These are phyloP conservation scores for Oreochromis niloticus DNA, from an alignment of 2,113 vertebrate genomes.

Conservation along the genomic window DNA sequence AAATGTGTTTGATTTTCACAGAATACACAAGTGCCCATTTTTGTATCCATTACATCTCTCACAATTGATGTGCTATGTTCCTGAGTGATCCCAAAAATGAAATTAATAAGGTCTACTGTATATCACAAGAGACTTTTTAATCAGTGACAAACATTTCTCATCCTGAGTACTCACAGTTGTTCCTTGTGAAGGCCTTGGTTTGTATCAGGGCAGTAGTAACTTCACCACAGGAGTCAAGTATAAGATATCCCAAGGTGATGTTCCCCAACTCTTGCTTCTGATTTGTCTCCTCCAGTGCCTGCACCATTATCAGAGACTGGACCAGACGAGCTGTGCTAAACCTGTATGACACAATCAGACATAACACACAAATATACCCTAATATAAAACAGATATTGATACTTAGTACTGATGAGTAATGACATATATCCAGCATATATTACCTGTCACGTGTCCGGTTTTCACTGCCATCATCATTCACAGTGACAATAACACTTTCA, in stretches of 20 bases:
- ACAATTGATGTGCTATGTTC: background rate
- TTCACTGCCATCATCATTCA: background rate
- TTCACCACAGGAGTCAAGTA: constrained; percentile 36
- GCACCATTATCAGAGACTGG: constrained; percentile 27
- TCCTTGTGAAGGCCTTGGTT: background rate
- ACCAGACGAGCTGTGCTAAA: background rate
- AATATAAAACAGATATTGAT: background rate
- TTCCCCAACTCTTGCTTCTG: constrained; percentile 14
- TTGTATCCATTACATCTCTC: background rate
- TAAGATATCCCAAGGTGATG: constrained; percentile 40
- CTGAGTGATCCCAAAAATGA: background rate
- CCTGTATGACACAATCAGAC: background rate
- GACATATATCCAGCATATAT: too few species aligned
- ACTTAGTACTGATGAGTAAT: background rate
- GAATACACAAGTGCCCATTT: background rate
- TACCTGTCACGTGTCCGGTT: background rate
- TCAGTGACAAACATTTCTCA: background rate
- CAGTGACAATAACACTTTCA: background rate
- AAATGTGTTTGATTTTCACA: background rate
- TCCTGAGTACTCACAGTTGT: background rate
- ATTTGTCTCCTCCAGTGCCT: constrained; percentile 37
- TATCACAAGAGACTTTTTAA: background rate
- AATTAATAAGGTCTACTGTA: background rate
- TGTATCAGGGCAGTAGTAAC: constrained; percentile 5
- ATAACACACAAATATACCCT: background rate